Evolutionary conservation across 1,140 invertebrate genomes (phyloP), one percentile per base, ranked within the genome.

Genomic region (Bilobella aurantiaca): DNA sequence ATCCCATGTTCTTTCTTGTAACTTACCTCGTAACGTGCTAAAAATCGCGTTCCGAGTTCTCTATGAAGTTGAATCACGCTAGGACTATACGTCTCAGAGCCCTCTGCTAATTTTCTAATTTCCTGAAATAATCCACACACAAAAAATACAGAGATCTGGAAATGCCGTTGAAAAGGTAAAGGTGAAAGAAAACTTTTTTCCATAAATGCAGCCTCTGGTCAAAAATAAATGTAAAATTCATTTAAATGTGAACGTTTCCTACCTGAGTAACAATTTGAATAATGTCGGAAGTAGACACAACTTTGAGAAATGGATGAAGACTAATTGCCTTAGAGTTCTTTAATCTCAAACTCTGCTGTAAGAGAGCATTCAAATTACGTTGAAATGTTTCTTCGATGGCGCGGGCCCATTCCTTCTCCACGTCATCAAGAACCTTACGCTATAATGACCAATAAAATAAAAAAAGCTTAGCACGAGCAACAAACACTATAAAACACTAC

Each of bases 51-150:
- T 25, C 90, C 90, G 0, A 93, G 74, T n/a, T 83, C 78, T 67
- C 78, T 77, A 73, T 87, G 85, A 14, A 93, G 76, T 34, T 81
- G 74, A 58, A 76, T 79, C 1, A 87, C 77, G 1, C 83, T 82
- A 0, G 85, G 86, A 76, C 89, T 92, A 75, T 86, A 93, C 0
- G 83, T 84, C 74, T 91, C 88, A 0, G 89, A 91, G 1, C 85
- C 86, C 71, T 86, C 81, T 0, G 85, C 84, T 18, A 93, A 71
- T 65, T 83, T 82, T 62, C 78, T 79, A 3, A 89, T 80, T 78
- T 91, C 87, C 74, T 82, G 77, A 65, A 86, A 78, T 47, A 85
- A 81, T 47, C 23, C 14, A 53, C 14, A 23, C 34, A 42, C 18
- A 42, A 42, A 42, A 42, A 82, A 60, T 56, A 32, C 62, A 34